Base-by-base conservation (phyloP, 2,888 invertebrate genomes). In the Diarsia rubi region DNA sequence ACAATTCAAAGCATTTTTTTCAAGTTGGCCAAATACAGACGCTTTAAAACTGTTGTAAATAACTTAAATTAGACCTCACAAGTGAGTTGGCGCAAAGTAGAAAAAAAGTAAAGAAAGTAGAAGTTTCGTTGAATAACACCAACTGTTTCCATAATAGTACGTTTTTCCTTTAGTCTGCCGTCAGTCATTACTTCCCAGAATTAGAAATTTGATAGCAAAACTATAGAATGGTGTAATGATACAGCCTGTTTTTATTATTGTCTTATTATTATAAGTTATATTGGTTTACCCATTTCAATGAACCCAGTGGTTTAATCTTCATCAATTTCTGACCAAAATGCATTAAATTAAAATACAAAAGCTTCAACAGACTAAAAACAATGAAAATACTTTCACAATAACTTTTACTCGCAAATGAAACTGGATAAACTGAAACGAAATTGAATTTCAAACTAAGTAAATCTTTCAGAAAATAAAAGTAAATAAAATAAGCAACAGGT, bases 401-500 rank as follows among this genome's bases (percentile, higher is more conserved):
- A 42, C 70, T 62, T 14, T 14, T 62, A 37, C 44, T 14, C 52
- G 37, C 27, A 63, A 76, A 79, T 44, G n/a, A 31, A 62, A 62
- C 52, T 11, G 59, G 27, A 65, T 73, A 60, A 54, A 52, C 47
- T 54, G 52, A 62, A 66, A 44, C 12, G 14, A 73, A 78, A 73
- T 79, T 54, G 31, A 73, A 73, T 63, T 73, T 37, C 42, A n/a
- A 66, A 57, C 54, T 57, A 6, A 52, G 19, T 45, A 6, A 70
- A 44, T 45, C 45, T 63, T 44, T 24, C 9, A 21, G 45, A 47
- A 45, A 69, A 69, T 27, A 59, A 64, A 52, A 67, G 4, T 64
- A 59, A 66, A 68, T 60, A 54, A 81, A 75, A 59, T 37, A 44
- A 82, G 63, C 63, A 78, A 77, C 49, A 69, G 60, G 47, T 65